Conservation (phyloP, 2,888 invertebrate genomes). For the Patella depressa region DNA sequence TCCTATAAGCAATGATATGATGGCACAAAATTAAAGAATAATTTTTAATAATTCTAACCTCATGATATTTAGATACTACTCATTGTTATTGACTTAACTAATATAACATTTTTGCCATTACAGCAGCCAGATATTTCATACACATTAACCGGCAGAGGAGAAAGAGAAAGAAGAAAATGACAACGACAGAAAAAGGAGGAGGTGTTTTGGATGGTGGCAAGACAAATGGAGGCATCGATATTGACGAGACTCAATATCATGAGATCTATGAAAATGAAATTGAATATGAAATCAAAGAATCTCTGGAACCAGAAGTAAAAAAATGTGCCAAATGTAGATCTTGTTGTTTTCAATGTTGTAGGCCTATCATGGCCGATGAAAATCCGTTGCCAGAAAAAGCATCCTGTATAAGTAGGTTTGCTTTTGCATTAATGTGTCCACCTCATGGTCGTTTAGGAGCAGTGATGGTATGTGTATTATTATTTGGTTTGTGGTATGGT, state of each 20-base stretch:
- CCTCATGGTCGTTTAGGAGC: constrained; percentile 72
- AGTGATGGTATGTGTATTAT: constrained; percentile 49
- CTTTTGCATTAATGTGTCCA: constrained; percentile 62
- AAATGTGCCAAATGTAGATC: constrained; percentile 37
- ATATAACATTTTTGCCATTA: background rate
- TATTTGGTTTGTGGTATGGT: constrained; percentile 50
- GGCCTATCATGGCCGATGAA: constrained; percentile 50
- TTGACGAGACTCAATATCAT: background rate
- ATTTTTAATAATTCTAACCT: too few relatives aligned
- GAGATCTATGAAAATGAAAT: constrained; percentile 15
- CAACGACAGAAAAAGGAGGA: background rate
- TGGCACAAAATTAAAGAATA: too few relatives aligned
- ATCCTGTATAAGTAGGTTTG: constrained; percentile 40
- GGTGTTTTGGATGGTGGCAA: background rate
- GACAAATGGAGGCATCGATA: background rate
- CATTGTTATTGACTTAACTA: too few relatives aligned
- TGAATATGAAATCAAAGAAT: constrained; percentile 21
- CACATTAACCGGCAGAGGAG: background rate
- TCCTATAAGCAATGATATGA: too few relatives aligned
- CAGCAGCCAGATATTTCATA: background rate
- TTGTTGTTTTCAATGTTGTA: constrained; percentile 38
- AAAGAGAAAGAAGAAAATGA: background rate
- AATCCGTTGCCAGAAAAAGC: constrained; percentile 54
- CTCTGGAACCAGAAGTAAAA: constrained; percentile 17
- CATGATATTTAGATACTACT: too few relatives aligned